phyloP scores from a whole-genome alignment of 2,113 vertebrate species.

The Ageneiosus marmoratus region DNA sequence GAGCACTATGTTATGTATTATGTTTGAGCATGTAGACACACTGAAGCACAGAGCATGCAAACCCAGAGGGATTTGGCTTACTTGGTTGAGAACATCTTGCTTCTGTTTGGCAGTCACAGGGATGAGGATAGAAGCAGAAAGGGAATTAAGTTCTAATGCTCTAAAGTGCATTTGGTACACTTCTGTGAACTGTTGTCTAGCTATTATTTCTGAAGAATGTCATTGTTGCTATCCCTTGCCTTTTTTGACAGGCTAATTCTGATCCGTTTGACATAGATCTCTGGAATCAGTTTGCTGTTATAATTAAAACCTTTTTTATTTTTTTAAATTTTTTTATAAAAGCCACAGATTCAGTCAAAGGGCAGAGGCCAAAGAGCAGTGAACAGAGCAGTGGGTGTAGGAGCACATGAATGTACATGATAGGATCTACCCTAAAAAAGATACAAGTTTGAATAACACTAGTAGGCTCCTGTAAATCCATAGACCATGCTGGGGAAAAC shows the following conservation, averaged over 20 bases:
- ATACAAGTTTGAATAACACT: background rate
- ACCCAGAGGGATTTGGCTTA: conserved; percentile 69
- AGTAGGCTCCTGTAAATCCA: background rate
- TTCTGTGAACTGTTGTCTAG: conserved; percentile 2
- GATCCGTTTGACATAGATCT: background rate
- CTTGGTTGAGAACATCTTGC: conserved; percentile 83
- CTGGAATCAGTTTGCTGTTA: background rate
- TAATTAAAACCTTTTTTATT: background rate
- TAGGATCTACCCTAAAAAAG: background rate
- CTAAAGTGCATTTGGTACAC: conserved; percentile 10
- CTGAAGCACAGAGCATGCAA: conserved; percentile 73
- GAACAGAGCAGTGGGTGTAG: conserved; percentile 1
- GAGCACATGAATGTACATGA: conserved; percentile 5
- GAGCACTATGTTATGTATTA: conserved; percentile 39
- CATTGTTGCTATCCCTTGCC: conserved; percentile 10
- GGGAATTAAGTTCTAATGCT: conserved; percentile 32
- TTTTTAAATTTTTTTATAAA: too few relatives aligned
- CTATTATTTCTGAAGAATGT: background rate
- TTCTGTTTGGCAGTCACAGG: conserved; percentile 71
- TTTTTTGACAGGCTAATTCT: background rate
- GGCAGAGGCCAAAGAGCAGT: background rate
- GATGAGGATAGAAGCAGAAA: conserved; percentile 55
- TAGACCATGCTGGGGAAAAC: background rate
- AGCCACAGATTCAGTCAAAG: background rate
- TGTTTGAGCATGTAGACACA: conserved; percentile 69